phyloP scores from a whole-genome alignment of 2,888 invertebrate genomes.

The Resseliella maxima region DNA sequence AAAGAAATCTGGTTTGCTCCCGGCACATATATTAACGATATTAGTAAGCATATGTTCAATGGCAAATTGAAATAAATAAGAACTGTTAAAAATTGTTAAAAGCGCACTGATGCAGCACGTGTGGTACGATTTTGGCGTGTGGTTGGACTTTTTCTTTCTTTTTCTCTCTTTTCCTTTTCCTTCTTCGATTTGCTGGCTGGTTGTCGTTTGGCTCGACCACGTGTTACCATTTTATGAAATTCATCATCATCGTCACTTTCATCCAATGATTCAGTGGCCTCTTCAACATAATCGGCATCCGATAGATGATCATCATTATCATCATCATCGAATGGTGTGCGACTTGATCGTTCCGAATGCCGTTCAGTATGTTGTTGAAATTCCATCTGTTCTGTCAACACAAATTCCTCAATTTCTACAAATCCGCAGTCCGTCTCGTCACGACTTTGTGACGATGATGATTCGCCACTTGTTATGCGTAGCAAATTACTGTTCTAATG shows the following conservation, averaged over 20 bases:
- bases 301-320: not conserved
- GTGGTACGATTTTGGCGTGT: conserved; percentile 13
- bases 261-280: conserved; percentile 12
- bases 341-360: conserved; percentile 4
- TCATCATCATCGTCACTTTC: not conserved
- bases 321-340: not conserved
- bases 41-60: not conserved
- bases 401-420: not conserved
- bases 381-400: not conserved
- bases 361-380: not conserved
- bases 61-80: not conserved
- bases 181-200: not conserved
- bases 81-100: not conserved
- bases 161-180: not conserved
- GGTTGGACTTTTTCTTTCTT: not conserved
- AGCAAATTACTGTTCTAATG: conserved; percentile 17
- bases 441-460: not conserved
- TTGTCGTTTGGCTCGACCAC: not conserved
- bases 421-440: conserved; percentile 19
- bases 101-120: conserved; percentile 49
- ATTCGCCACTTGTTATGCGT: not conserved
- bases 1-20: too few relatives aligned
- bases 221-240: not conserved
- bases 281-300: not conserved
- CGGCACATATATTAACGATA: too few relatives aligned